These are phyloP conservation scores for Urocitellus parryii DNA, from an alignment of 2,113 vertebrate genomes.

Conservation along the genomic window DNA sequence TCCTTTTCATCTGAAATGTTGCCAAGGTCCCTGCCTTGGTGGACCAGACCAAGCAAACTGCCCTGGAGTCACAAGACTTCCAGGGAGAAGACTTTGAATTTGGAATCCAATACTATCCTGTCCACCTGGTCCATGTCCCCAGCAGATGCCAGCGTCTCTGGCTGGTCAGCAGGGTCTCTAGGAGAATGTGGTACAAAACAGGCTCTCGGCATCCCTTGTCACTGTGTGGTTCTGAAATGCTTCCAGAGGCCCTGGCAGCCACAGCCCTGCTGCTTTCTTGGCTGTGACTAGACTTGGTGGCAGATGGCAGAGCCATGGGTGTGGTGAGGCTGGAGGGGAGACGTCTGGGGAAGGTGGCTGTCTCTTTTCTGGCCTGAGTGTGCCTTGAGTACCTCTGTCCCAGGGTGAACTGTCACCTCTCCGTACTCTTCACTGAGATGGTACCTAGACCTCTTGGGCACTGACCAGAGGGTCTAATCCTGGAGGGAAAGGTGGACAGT, in stretches of 20 bases:
- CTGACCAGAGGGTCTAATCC: neutral
- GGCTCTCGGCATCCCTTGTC: neutral
- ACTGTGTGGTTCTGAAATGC: neutral
- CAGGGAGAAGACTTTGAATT: conserved; percentile 32
- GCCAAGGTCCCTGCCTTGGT: neutral
- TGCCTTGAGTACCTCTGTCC: neutral
- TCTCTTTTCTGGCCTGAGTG: neutral
- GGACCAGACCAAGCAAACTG: neutral
- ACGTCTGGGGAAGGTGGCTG: conserved; percentile 42
- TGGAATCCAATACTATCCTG: neutral
- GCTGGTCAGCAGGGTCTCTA: neutral
- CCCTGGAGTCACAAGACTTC: neutral
- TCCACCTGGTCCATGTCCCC: conserved; percentile 71
- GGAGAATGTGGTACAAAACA: conserved; percentile 33
- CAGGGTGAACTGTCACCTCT: neutral
- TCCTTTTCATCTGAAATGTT: neutral
- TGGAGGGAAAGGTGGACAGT: fast-evolving
- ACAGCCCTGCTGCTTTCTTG: conserved; percentile 11
- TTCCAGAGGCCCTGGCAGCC: conserved; percentile 38
- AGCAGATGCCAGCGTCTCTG: conserved; percentile 68
- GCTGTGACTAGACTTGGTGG: neutral
- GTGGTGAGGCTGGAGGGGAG: neutral
- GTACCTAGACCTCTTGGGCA: neutral
- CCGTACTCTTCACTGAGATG: neutral
- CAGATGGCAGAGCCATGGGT: conserved; percentile 62